Evolutionary conservation across 30 jellyfish, hydroid and myxozoan species (phyloP), one percentile per base, ranked within the genome.

Genomic region (Hydra vulgaris): DNA sequence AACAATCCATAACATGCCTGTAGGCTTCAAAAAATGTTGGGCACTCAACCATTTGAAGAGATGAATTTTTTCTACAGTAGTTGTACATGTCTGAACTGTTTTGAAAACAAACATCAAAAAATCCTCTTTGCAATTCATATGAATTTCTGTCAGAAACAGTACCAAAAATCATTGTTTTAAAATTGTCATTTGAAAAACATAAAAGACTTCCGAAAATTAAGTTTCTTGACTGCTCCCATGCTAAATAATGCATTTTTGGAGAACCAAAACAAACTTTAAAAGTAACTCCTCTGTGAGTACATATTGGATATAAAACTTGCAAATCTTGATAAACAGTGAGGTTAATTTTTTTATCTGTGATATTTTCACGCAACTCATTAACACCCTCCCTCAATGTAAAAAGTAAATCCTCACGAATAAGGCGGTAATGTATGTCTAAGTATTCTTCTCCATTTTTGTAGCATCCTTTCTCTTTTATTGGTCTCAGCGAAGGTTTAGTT

Each of bases 1-100:
- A 84, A 22, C 88, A 82, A 24, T 76, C 88, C 27, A 82, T 68
- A 52, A 87, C 95, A 76, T 87, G 95, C 7, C 84, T 26, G 61
- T 87, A 87, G 18, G 95, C 95, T 77, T 81, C 91, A 75, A 87
- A 87, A 66, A 68, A 87, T 18, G 92, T 21, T 27, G 95, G 95
- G 18, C 86, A 87, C 73, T 87, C 95, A 66, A 81, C 95, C 91
- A 87, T 81, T 19, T 24, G 83, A 12, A 53, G 66, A 40, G 5
- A 12, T 20, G 66, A 76, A 18, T 72, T 40, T 7, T 27, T 20
- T 19, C 54, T n/a, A 23, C 66, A 17, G 16, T 75, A 54, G 1
- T 81, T 71, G 54, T 78, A 56, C 21, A 56, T 77, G 18, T 1
- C 78, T 7, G 53, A 18, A 19, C 82, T 80, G 26, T 71, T 70